Conservation (phyloP, 2,797 vertebrate species). For the Acanthurus lineatus region DNA sequence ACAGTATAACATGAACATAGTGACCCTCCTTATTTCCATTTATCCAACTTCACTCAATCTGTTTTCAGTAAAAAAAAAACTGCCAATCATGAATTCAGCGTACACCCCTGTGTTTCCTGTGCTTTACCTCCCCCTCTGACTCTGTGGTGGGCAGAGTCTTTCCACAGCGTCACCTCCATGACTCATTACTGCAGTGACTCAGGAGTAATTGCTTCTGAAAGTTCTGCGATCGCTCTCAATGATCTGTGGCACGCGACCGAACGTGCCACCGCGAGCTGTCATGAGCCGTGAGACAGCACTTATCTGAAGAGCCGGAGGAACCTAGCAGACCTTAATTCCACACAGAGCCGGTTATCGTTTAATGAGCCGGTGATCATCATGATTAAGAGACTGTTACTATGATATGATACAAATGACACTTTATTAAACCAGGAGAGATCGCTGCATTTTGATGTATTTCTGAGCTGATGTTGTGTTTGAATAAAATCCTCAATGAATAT, state of each 20-base stretch:
- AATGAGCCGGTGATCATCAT: conserved; percentile 10
- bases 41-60: too few species aligned
- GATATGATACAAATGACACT: neutral
- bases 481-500: neutral
- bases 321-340: conserved; percentile 24
- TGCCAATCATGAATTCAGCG: too few species aligned
- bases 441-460: neutral
- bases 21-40: too few species aligned
- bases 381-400: neutral
- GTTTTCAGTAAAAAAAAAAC: too few species aligned
- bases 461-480: neutral
- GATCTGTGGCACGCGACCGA: conserved; percentile 68
- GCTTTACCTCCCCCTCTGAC: neutral
- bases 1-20: too few species aligned
- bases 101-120: too few species aligned
- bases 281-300: conserved; percentile 39
- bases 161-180: conserved; percentile 49
- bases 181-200: conserved; percentile 62
- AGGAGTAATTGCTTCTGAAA: conserved; percentile 64
- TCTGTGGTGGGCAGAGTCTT: neutral
- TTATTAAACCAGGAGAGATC: neutral
- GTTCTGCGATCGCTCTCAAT: conserved; percentile 39
- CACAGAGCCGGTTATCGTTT: conserved; percentile 18
- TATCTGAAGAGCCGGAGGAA: conserved; percentile 47
- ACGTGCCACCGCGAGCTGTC: conserved; percentile 48